Conservation (phyloP, 2,888 invertebrate species). For the Clanis bilineata region DNA sequence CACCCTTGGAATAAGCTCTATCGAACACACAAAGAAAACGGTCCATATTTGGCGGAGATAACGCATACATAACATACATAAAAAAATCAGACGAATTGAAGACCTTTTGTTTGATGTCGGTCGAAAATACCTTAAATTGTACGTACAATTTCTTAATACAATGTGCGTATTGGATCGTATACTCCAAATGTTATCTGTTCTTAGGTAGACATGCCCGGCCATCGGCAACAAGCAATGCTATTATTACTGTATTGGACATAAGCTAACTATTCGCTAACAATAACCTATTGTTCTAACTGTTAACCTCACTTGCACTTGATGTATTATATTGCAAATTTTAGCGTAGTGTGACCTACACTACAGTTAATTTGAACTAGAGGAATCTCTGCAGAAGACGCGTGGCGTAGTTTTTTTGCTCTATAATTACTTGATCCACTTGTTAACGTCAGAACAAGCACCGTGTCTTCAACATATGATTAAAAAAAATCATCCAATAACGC, state of each 20-base stretch:
- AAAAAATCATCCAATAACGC: neutral
- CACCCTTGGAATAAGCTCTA: no score
- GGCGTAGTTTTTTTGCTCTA: neutral
- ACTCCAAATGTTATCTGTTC: neutral
- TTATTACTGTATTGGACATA: neutral
- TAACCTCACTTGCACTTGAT: neutral
- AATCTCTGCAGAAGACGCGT: neutral
- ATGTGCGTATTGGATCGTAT: no score
- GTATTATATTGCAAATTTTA: neutral
- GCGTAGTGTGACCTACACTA: neutral
- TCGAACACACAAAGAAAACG: no score
- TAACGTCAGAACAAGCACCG: neutral
- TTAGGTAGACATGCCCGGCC: neutral
- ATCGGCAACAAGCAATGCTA: neutral
- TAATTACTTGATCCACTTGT: neutral
- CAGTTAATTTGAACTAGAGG: neutral
- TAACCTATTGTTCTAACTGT: neutral
- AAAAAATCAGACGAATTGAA: no score
- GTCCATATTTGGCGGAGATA: no score
- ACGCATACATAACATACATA: no score
- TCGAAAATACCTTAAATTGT: no score
- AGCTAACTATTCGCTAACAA: neutral
- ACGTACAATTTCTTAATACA: no score
- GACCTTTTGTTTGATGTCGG: no score
- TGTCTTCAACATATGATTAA: neutral